Base-by-base conservation (phyloP, 2,797 vertebrate species). In the Mormyrops attenuatus region DNA sequence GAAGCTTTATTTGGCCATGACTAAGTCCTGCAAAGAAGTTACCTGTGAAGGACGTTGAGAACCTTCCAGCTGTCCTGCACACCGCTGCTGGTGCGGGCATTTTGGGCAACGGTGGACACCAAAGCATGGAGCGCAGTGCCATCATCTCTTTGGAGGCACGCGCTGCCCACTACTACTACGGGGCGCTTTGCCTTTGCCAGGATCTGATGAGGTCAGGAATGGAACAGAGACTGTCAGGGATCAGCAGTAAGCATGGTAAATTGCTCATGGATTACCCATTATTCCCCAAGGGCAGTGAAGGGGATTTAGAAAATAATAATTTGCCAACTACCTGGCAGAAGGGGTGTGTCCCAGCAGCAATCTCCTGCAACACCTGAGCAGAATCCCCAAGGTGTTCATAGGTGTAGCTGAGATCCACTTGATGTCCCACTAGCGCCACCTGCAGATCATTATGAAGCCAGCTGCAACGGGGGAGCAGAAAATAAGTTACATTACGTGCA, bases 371-470 rank as follows among this genome's bases (percentile, higher is more conserved):
- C 52, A 97, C 94, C 52, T 97, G 94, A 1, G 98, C 95, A 52
- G 97, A 97, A 89, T 99, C 97, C 91, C 98, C 99, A 87, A 99
- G 95, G 88, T 99, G 98, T 89, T 98, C 94, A 0, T 99, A 99
- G 0, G 95, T 94, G 92, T 97, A 99, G 57, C 97, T 99, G 92
- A 99, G 93, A 92, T 99, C 97, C 5, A 99, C 97, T 0, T 93
- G 87, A 92, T 96, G 97, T 89, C 98, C 98, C 50, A 99, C 95
- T 88, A 99, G 90, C 9, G 97, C 97, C 85, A 99, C 97, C 50
- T 95, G 95, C 88, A 99, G 95, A 89, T 99, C 99, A 92, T 99
- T 99, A 91, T 99, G 98, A 90, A 99, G 97, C 99, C 98, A 99
- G 93, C 99, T 99, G 92, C 93, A 73, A 82, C 0, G 94, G 5